These are phyloP conservation scores for Tinea pellionella DNA, from an alignment of 2,888 invertebrate genomes.

Conservation along the genomic window DNA sequence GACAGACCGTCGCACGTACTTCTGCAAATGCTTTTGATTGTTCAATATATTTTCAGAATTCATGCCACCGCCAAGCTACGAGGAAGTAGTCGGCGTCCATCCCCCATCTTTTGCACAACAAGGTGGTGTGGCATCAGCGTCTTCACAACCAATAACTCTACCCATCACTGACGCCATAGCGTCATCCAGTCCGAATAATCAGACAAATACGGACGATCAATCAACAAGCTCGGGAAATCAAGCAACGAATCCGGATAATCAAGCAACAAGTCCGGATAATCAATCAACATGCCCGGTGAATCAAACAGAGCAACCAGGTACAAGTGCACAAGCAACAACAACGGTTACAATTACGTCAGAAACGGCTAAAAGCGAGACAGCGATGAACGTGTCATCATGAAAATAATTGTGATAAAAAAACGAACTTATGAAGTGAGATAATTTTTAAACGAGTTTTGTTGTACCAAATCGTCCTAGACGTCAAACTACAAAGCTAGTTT, in stretches of 20 bases:
- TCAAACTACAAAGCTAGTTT: too few species aligned
- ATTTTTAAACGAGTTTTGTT: too few species aligned
- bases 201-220: neutral
- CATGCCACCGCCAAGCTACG: conserved; percentile 61
- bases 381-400: neutral
- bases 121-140: neutral
- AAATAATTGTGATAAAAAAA: neutral
- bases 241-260: too few species aligned
- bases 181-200: neutral
- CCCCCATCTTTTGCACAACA: conserved; percentile 37
- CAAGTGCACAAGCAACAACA: conserved; percentile 16
- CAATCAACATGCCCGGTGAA: neutral
- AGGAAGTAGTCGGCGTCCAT: conserved; percentile 57
- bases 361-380: neutral
- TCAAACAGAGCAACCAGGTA: neutral
- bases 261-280: neutral
- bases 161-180: conserved; percentile 48
- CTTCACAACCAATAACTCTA: conserved; percentile 42
- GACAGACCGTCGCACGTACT: too few species aligned
- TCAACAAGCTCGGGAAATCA: neutral
- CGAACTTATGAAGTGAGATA: neutral
- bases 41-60: conserved; percentile 62
- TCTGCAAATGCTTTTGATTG: too few species aligned
- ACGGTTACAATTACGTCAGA: conserved; percentile 1
- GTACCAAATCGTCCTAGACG: too few species aligned